Evolutionary conservation across 2,888 invertebrate species (phyloP), one percentile per base, ranked within the genome.

Genomic region (Nebria salina): DNA sequence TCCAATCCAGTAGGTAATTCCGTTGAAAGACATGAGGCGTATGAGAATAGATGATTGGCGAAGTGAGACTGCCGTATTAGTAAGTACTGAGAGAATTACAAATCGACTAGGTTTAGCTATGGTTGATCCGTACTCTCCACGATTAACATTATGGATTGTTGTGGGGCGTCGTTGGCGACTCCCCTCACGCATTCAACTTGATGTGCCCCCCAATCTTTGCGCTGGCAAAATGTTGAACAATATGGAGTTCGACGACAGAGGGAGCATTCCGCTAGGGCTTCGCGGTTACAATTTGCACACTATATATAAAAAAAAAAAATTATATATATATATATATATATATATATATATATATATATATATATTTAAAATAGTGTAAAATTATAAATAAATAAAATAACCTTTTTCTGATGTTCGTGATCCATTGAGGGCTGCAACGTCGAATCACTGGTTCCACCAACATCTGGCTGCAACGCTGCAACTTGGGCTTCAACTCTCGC

Each of bases 201-300:
- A 89, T 95, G 96, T 65, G 94, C 92, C 15, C 93, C 93, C 96
- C 96, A 97, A 89, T 97, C 96, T 88, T 96, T 96, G 84, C 96
- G 93, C 89, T 97, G 96, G 88, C 97, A 97, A 89, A 95, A 96
- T 2, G 95, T 95, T 7, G 96, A 96, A 88, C 97, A 97, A 88
- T 97, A 97, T 9, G 96, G 96, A 13, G 96, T 96, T 83, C 95
- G 92, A 76, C 96, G 92, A 86, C 97, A 97, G 66, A 96, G 89
- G 0, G 96, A 96, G 87, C 97, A 97, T 87, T 96, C 96, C 0
- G 96, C 95, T 75, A 95, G 92, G 9, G 96, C 96, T 87, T 96
- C 96, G 82, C 96, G 92, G 88, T 96, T 95, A 87, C 97, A 97
- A 88, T 97, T 97, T 76, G 95, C 95, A 89, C 97, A 97, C 95